Base-by-base conservation (phyloP, 2,888 invertebrate species). In the Tiliacea citrago region DNA sequence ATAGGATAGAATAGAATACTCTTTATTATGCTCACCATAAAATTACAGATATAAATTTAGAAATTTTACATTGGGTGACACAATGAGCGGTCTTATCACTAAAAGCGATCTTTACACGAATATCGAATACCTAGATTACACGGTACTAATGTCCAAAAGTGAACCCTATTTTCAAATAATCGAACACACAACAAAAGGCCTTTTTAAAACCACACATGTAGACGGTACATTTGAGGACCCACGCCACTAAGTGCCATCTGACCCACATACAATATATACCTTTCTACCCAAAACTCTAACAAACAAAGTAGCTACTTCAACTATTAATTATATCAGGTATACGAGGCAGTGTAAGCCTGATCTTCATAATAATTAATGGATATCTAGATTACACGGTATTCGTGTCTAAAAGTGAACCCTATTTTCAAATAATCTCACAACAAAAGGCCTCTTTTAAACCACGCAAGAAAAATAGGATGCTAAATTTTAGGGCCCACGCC, bases 311-410 rank as follows among this genome's bases (percentile, higher is more conserved):
- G 13, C 60, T 66, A 72, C 63, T 82, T 68, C 71, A 75, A 83
- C 81, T 82, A 81, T 80, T 89, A 87, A 89, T 87, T 84, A 84
- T 68, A 80, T 82, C 84, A 83, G 82, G 83, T 81, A 66, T 72
- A 73, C 67, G 73, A 80, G 29, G 29, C 29, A 29, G 29, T 29
- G 29, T 29, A 29, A 29, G 29, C 1, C 29, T 29, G 29, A 29
- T 29, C 29, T 29, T 29, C 29, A 29, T 29, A 29, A 29, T 29
- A 29, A 29, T 29, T 29, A 29, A 2, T 29, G 29, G 3, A 29
- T 29, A 29, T 29, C 29, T 29, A 29, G 29, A 29, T 29, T 29
- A 29, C 29, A 29, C 29, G 29, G 29, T 29, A 29, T 29, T n/a
- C n/a, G n/a, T n/a, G n/a, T n/a, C n/a, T n/a, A n/a, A n/a, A n/a